These are phyloP conservation scores for Xyliphius kryptos DNA, from an alignment of 2,113 vertebrate genomes.

Conservation along the genomic window DNA sequence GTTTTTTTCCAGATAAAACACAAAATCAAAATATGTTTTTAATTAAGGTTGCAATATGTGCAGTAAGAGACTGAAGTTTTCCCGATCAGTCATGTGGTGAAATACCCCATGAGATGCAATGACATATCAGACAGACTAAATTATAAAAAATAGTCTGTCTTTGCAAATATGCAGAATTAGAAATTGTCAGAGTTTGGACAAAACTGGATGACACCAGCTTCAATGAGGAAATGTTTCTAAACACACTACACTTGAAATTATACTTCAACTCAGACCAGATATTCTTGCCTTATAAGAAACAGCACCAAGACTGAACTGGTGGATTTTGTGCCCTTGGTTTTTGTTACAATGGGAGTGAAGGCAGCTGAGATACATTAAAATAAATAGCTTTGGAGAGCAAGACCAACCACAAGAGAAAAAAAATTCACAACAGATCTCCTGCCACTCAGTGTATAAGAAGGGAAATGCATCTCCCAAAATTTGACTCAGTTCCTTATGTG, in stretches of 20 bases:
- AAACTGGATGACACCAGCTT: constrained; percentile 38
- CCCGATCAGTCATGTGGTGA: constrained; percentile 20
- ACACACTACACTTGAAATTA: constrained; percentile 60
- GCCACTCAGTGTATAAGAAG: constrained; percentile 57
- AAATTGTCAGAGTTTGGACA: constrained; percentile 40
- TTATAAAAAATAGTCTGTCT: constrained; percentile 29
- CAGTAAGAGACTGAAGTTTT: constrained; percentile 1
- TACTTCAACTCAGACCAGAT: constrained; percentile 65
- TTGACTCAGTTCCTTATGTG: constrained; percentile 32
- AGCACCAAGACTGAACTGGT: constrained; percentile 53
- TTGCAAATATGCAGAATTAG: constrained; percentile 36
- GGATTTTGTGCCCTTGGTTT: constrained; percentile 53
- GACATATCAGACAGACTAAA: constrained; percentile 15
- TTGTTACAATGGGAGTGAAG: constrained; percentile 63
- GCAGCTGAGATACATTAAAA: constrained; percentile 69
- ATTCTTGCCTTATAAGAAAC: constrained; percentile 68
- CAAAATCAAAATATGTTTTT: constrained; percentile 18
- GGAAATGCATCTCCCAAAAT: constrained; percentile 48
- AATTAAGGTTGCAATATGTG: constrained; percentile 18
- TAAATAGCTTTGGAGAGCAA: constrained; percentile 67
- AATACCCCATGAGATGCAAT: constrained; percentile 16
- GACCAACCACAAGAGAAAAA: constrained; percentile 63
- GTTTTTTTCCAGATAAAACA: constrained; percentile 29
- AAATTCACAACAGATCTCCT: constrained; percentile 59
- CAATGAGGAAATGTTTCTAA: constrained; percentile 66